Base-by-base conservation (phyloP, 2,113 vertebrate species). In the Heterotis niloticus region DNA sequence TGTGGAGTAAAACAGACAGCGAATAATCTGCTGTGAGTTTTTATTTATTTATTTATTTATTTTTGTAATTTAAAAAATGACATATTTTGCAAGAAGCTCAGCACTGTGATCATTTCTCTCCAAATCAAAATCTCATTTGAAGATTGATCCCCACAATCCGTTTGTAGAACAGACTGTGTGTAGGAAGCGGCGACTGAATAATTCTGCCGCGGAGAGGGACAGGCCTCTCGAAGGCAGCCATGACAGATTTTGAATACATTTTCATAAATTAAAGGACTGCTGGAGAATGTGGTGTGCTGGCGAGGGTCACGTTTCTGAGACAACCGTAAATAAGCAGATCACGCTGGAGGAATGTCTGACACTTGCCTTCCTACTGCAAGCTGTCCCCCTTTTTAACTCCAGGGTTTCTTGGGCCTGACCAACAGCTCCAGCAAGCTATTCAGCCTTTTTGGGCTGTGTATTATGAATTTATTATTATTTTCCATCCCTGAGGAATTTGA, bases 111-210 rank as follows among this genome's bases (percentile, higher is more conserved):
- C 34, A 75, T 72, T 72, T 59, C 26, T 64, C 28, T 71, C 56
- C 28, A 51, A 44, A 29, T 67, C 78, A 76, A 16, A 20, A 73
- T 54, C 29, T 66, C 73, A 76, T 76, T 77, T 71, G 68, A 77
- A 77, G 34, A 71, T 75, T 68, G 79, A 80, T 83, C 85, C 44
- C 67, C 66, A 52, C 64, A 67, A 76, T 76, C 78, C 56, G 23
- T 64, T 73, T 54, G 51, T 79, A 78, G 65, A 79, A 84, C 88
- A 90, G 87, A 85, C 84, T 88, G 85, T 89, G 90, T 85, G 89
- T 84, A 84, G 85, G 83, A 83, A 83, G 86, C 79, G 79, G 82
- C 80, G 80, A 80, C 79, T 81, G 80, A 79, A 79, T 78, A 66
- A 77, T 59, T 75, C 79, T 64, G 79, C 75, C 67, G 77, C 76